Percentiles rank a stretch among this genome's conserved stretches.
These are phyloP conservation scores for Virgularia gustaviana DNA, from an alignment of 92 coral and sea anemone genomes.

Conservation along the genomic window DNA sequence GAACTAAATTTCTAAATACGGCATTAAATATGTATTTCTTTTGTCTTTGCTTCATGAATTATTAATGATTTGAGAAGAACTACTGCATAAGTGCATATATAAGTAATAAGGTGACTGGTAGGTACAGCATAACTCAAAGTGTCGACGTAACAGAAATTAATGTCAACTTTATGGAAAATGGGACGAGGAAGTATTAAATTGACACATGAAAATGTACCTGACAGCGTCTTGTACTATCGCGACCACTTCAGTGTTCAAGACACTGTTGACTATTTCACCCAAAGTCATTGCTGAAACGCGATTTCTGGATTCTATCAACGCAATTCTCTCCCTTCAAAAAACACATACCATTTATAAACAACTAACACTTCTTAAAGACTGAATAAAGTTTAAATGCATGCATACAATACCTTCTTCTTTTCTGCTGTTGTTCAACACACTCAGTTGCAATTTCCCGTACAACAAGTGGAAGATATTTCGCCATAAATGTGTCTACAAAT, in stretches of 20 bases:
- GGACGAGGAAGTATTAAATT: no score
- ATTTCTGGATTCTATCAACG: constrained; percentile 30
- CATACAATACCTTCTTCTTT: constrained; percentile 17
- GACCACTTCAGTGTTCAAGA: constrained; percentile 22
- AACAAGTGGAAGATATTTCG: not conserved
- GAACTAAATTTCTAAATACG: no score
- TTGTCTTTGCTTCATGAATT: no score
- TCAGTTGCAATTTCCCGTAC: constrained; percentile 22
- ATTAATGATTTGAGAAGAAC: no score
- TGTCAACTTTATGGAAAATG: no score
- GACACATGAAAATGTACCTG: constrained; percentile 26
- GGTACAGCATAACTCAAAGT: no score
- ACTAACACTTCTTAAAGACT: no score
- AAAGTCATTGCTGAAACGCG: constrained; percentile 15
- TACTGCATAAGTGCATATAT: no score
- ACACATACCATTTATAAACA: not conserved
- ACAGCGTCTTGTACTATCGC: constrained; percentile 23
- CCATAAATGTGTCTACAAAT: constrained; percentile 2
- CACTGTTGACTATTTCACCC: constrained; percentile 37
- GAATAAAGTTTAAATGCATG: no score
- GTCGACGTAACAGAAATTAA: not conserved
- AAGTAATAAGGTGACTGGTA: no score
- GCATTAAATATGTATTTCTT: no score
- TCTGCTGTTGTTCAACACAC: constrained; percentile 8
- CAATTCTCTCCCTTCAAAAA: constrained; percentile 26